Percentiles rank a stretch among this genome's conserved stretches.
These are phyloP conservation scores for Lethocerus indicus DNA, from an alignment of 1,140 invertebrate genomes.

Conservation along the genomic window DNA sequence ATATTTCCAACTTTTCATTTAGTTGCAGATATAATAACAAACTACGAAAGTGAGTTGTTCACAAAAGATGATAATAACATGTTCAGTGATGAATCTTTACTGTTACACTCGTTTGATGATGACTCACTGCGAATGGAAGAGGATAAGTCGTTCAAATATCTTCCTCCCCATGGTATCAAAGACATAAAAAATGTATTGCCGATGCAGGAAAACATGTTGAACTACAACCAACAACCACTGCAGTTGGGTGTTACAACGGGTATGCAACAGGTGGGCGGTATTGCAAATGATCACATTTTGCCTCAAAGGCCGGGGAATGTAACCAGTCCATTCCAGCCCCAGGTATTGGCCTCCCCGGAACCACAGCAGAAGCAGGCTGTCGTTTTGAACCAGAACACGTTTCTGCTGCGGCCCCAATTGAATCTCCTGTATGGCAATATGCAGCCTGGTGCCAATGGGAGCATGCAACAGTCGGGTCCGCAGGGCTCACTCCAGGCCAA, in stretches of 20 bases:
- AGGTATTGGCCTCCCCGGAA: not conserved
- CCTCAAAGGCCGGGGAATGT: not conserved
- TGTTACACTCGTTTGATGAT: slow-evolving; percentile 11
- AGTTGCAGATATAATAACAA: slow-evolving; percentile 9
- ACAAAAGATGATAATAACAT: slow-evolving; percentile 14
- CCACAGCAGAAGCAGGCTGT: not conserved
- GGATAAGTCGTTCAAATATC: slow-evolving; percentile 2
- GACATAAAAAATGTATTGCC: too few species aligned
- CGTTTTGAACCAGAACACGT: slow-evolving; percentile 8
- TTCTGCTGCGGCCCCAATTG: slow-evolving; percentile 8
- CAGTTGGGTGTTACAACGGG: not conserved
- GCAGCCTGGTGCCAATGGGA: not conserved
- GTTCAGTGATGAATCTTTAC: slow-evolving; percentile 14
- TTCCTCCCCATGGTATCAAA: not conserved
- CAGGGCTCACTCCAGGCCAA: not conserved
- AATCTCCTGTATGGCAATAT: slow-evolving; percentile 13
- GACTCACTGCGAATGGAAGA: slow-evolving; percentile 6
- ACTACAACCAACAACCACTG: not conserved
- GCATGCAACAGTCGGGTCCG: not conserved
- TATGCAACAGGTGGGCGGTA: not conserved
- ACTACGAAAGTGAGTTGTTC: slow-evolving; percentile 17
- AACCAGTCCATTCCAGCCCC: not conserved
- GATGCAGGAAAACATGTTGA: not conserved
- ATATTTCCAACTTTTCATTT: too few species aligned
- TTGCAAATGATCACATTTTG: not conserved